Percentiles rank a stretch among this genome's conserved stretches.
Evolutionary conservation across 2,888 invertebrate species (phyloP).

Genomic region (Plebejus anna): DNA sequence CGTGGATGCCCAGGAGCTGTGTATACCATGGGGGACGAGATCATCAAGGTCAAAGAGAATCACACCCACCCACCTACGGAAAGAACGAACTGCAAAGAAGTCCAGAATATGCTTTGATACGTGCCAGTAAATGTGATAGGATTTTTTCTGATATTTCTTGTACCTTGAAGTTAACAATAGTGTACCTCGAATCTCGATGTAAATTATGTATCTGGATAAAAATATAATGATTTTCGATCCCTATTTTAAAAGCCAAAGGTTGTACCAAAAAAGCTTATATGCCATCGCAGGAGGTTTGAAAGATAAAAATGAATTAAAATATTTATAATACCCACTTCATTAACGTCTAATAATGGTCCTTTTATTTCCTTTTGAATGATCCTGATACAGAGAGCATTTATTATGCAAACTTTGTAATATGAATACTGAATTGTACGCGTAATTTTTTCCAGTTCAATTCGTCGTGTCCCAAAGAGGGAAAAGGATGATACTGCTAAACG

Average conservation of each 20-base stretch:
- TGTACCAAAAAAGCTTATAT: no score
- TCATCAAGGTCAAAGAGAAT: slow-evolving; percentile 39
- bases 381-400: not conserved
- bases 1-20: slow-evolving; percentile 45
- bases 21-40: slow-evolving; percentile 40
- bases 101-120: not conserved
- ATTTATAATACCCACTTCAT: no score
- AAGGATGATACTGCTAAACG: slow-evolving; percentile 42
- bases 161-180: no score
- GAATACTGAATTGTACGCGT: not conserved
- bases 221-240: no score
- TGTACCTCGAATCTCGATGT: no score
- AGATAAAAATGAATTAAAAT: no score
- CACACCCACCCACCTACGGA: slow-evolving; percentile 41
- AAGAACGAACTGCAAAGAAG: not conserved
- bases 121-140: not conserved
- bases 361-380: not conserved
- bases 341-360: no score
- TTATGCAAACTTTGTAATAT: no score
- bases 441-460: slow-evolving; percentile 29
- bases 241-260: no score
- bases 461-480: slow-evolving; percentile 42
- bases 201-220: no score
- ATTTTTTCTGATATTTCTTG: not conserved
- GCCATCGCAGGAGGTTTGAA: no score